Evolutionary conservation across 2,113 vertebrate genomes (phyloP).

Genomic region (Dinomys branickii): DNA sequence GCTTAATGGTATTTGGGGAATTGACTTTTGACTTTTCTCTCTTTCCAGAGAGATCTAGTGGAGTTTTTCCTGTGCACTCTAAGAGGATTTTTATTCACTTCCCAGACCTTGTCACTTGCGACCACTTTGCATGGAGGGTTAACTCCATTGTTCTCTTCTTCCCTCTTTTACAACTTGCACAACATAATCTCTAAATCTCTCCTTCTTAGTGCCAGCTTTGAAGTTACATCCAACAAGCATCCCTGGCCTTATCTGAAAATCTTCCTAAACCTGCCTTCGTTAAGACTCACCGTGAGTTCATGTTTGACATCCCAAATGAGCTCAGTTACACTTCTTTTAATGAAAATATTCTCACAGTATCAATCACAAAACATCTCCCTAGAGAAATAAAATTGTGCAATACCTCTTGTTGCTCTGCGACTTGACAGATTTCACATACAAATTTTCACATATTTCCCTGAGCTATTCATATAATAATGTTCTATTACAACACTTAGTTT

Average conservation of each 20-base stretch:
- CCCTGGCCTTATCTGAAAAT: slow-evolving; percentile 32
- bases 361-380: neutral
- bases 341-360: neutral
- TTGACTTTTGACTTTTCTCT: neutral
- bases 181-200: slow-evolving; percentile 56
- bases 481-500: neutral
- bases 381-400: neutral
- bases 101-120: neutral
- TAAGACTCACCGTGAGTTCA: slow-evolving; percentile 41
- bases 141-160: neutral
- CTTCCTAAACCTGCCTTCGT: slow-evolving; percentile 51
- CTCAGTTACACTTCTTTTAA: neutral
- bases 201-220: neutral
- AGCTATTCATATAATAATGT: neutral
- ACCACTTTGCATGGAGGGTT: neutral
- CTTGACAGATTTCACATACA: neutral
- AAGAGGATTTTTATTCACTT: slow-evolving; percentile 24
- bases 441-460: neutral
- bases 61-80: neutral
- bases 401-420: neutral
- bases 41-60: neutral
- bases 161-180: neutral
- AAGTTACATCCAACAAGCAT: slow-evolving; percentile 3
- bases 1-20: neutral
- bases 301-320: slow-evolving; percentile 9